These are phyloP conservation scores for Ectobius pallidus DNA, from an alignment of 2,888 invertebrate genomes.

Conservation along the genomic window DNA sequence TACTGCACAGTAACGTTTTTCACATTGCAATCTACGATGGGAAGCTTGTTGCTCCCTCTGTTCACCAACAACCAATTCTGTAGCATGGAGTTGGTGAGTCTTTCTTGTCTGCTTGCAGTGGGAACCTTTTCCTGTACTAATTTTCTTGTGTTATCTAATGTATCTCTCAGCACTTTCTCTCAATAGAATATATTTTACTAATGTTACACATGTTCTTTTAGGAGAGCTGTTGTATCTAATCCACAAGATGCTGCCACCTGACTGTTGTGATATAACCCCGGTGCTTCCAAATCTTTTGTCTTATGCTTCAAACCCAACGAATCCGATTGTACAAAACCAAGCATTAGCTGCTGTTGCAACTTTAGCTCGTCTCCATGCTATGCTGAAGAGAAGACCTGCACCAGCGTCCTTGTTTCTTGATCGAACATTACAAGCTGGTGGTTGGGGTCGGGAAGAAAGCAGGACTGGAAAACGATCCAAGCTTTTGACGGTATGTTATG, in stretches of 20 bases:
- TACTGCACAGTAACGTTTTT: no score
- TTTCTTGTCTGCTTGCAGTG: no score
- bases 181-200: no score
- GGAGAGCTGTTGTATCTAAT: conserved; percentile 87
- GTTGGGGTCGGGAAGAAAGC: conserved; percentile 40
- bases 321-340: conserved; percentile 78
- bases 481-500: background rate
- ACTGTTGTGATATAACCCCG: conserved; percentile 82
- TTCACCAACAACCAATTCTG: no score
- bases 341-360: conserved; percentile 85
- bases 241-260: conserved; percentile 84
- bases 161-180: no score
- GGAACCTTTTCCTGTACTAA: no score
- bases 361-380: conserved; percentile 74
- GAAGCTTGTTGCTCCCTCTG: no score
- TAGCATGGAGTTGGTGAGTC: no score
- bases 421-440: conserved; percentile 66
- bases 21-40: no score
- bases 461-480: conserved; percentile 19
- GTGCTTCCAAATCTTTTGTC: conserved; percentile 74
- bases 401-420: conserved; percentile 84
- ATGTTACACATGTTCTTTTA: no score
- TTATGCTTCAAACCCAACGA: conserved; percentile 32
- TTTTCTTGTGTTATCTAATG: no score
- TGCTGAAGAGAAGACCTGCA: conserved; percentile 80